Percentiles rank a stretch among this genome's conserved stretches.
Conservation (phyloP, 2,113 vertebrate genomes). For the Caloenas nicobarica region DNA sequence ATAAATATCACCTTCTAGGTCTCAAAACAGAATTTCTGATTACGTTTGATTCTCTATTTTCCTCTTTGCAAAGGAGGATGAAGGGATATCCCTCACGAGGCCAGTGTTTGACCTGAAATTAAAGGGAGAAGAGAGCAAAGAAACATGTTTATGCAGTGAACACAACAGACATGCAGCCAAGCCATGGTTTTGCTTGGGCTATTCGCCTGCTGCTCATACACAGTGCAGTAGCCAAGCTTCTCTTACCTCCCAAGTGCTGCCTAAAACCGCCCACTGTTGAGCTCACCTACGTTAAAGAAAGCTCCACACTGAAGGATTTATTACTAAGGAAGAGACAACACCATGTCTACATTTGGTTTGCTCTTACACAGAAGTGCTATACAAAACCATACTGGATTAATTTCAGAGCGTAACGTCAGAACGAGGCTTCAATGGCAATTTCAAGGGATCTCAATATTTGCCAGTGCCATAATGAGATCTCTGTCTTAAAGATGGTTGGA, state of each 20-base stretch:
- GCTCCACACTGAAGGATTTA: not conserved
- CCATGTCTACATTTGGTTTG: not conserved
- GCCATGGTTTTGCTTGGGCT: not conserved
- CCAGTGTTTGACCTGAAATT: not conserved
- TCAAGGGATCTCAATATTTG: not conserved
- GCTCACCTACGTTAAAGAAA: not conserved
- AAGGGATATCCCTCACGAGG: not conserved
- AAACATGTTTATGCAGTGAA: not conserved
- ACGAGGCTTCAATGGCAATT: not conserved
- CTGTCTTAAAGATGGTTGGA: not conserved
- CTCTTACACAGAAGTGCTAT: not conserved
- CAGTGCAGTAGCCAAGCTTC: not conserved
- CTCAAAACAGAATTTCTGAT: not conserved
- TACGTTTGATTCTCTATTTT: not conserved
- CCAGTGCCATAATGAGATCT: not conserved
- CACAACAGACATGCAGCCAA: not conserved
- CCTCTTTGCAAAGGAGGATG: not conserved
- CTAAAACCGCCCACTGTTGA: not conserved
- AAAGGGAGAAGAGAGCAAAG: not conserved
- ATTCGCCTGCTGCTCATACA: not conserved
- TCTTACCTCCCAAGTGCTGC: not conserved
- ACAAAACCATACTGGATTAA: not conserved
- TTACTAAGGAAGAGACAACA: not conserved
- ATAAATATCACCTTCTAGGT: not conserved
- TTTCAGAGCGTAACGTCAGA: rapidly evolving